Evolutionary conservation across 2,888 invertebrate species (phyloP), one percentile per base, ranked within the genome.

Genomic region (Noctua janthe): DNA sequence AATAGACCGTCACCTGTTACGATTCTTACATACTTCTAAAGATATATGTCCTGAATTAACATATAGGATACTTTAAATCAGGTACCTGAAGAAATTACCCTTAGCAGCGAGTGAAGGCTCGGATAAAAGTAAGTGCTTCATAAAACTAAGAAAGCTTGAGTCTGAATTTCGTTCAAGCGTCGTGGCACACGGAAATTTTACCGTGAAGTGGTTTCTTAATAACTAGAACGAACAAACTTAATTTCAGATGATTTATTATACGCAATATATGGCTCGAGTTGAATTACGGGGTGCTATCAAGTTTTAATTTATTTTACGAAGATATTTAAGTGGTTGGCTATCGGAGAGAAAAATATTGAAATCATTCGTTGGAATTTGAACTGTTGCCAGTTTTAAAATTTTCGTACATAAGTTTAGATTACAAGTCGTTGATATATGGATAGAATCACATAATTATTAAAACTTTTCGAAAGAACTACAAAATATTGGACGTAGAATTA

Each of bases 241-340:
- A 88, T 86, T 80, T 81, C 54, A 76, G 72, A 49, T 84, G 82
- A 88, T 84, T 88, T 89, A 89, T 89, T 72, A 74, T 69, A 71
- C 62, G 78, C 77, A 89, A 81, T 83, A 86, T 87, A 80, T 78
- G 82, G 47, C 71, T 81, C 23, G 59, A 76, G 56, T 56, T 70
- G 70, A 87, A 87, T 74, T 78, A 83, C 64, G 76, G 74, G 29
- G 69, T 39, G 56, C 66, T 62, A 77, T 62, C 70, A 80, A 80
- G 78, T 88, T 86, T 84, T 71, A 86, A 86, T 86, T 86, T 88
- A 84, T 77, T 78, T 81, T 73, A 73, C 39, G 71, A 54, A 86
- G 75, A 80, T 73, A 78, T 69, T 43, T 71, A 82, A 80, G 75
- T 79, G 69, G 73, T 67, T 66, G 56, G 59, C 73, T 76, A 81